Evolutionary conservation across 2,797 vertebrate genomes (phyloP), one percentile per base, ranked within the genome.

Genomic region (Linurgus olivaceus): DNA sequence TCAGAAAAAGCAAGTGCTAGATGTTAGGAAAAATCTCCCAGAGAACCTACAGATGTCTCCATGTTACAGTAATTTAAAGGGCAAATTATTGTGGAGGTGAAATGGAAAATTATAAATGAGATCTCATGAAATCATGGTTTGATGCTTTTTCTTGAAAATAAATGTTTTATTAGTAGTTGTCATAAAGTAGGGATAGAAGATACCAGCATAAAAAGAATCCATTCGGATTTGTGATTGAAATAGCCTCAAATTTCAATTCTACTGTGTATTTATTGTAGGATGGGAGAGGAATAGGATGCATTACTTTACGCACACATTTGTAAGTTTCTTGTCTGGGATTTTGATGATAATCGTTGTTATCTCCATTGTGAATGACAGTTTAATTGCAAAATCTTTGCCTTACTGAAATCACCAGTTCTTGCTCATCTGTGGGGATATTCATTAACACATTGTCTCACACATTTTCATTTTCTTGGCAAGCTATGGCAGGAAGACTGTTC

Each of bases 371-470:
- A 90, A 81, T 76, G 47, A 35, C 42, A 71, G 86, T 96, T 93
- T 78, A 72, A 76, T 84, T 92, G 74, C 77, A 88, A 76, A 86
- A 81, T 92, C 65, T 81, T 70, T 83, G 45, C 57, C 48, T 90
- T 61, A 73, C 48, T 48, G 50, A 62, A 90, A 88, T 71, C 76
- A 78, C 71, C 80, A 62, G 52, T 54, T 31, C 33, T 48, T 76
- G 29, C 51, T 73, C 28, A 35, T 91, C 82, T 73, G 52, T 68
- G 74, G 61, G 75, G 92, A 72, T 92, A 87, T 15, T 90, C 91
- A 87, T 93, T 94, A 89, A 62, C 79, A 84, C 68, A 7, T 91
- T 90, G 92, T 94, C 93, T 96, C 91, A 61, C 90, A 92, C 85
- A 12, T 96, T 90, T 92, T 91, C 45, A 25, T 84, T 93, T 91